Conservation (phyloP, 1,140 invertebrate genomes). For the Drosophila parvula region DNA sequence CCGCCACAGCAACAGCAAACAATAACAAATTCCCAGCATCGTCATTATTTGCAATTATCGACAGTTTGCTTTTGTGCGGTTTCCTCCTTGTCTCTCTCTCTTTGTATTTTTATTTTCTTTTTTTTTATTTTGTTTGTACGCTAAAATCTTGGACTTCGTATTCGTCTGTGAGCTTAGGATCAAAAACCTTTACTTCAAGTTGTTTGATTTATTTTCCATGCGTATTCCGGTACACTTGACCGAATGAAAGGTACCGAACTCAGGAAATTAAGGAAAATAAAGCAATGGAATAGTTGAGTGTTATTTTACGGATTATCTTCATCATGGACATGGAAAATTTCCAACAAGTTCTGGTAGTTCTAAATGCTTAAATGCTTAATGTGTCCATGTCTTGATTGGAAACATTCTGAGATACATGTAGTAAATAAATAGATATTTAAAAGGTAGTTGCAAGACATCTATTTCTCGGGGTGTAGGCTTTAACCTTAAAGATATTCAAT, state of each 20-base stretch:
- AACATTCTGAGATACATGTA: no score
- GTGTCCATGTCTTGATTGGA: no score
- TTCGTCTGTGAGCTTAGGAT: conserved; percentile 64
- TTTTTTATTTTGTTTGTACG: conserved; percentile 52
- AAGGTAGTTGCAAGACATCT: neutral
- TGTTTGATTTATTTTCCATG: conserved; percentile 57
- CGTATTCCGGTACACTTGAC: conserved; percentile 44
- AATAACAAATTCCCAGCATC: conserved; percentile 67
- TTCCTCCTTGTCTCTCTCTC: conserved; percentile 35
- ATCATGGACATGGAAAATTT: neutral
- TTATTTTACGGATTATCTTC: neutral
- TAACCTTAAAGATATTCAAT: conserved; percentile 75
- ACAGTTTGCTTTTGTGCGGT: conserved; percentile 72
- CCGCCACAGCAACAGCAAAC: conserved; percentile 46
- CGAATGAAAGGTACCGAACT: neutral
- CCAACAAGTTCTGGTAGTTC: neutral
- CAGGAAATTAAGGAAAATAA: no score
- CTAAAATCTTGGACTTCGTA: conserved; percentile 59
- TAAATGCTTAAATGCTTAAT: no score
- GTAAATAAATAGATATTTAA: no score
- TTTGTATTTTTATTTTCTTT: conserved; percentile 11
- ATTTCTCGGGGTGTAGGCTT: conserved; percentile 31
- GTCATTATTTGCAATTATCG: conserved; percentile 81
- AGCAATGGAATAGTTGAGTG: no score
- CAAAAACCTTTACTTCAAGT: conserved; percentile 70